These are phyloP conservation scores for Cantharis rustica DNA, from an alignment of 2,888 invertebrate genomes.

Conservation along the genomic window DNA sequence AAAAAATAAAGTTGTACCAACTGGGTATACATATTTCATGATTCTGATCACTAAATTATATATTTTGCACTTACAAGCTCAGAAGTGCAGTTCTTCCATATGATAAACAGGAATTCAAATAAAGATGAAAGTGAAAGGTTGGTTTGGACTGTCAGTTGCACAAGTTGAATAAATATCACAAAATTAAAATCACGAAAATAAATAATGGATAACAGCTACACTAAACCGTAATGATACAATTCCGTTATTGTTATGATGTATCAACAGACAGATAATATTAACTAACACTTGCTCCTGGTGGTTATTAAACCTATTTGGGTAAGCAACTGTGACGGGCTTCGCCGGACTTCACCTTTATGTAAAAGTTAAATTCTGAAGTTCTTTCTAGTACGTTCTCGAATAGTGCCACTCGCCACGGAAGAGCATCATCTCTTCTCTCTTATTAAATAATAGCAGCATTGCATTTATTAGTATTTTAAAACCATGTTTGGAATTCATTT, in stretches of 20 bases:
- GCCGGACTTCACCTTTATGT: not conserved
- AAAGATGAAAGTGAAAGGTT: not conserved
- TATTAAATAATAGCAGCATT: not conserved
- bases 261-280: not conserved
- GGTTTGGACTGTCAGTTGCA: not conserved
- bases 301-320: not conserved
- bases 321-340: not conserved
- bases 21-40: no score
- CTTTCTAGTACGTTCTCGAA: not conserved
- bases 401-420: not conserved
- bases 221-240: not conserved
- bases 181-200: not conserved
- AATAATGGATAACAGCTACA: not conserved
- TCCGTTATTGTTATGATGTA: not conserved
- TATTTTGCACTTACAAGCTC: not conserved
- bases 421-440: not conserved
- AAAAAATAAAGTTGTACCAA: no score
- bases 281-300: not conserved
- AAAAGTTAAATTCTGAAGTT: not conserved
- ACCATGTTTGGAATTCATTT: not conserved
- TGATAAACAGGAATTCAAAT: not conserved
- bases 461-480: not conserved
- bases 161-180: not conserved
- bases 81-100: not conserved
- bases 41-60: not conserved